phyloP scores from a whole-genome alignment of 1,140 invertebrate genomes.

The Stegodyphus mimosarum region DNA sequence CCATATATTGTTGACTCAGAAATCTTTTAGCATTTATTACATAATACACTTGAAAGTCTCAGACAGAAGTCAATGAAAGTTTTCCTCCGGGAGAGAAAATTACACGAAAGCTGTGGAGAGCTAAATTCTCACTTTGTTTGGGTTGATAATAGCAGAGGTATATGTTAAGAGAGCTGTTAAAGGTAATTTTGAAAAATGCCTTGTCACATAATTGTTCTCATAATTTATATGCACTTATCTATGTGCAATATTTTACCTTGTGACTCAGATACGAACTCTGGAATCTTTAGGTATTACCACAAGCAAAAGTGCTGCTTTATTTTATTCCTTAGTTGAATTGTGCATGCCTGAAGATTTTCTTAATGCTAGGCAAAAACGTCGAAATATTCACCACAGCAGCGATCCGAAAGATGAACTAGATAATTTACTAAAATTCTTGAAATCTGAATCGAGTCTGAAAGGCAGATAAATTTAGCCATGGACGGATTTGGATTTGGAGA shows the following conservation, averaged over 20 bases:
- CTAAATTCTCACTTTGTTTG: constrained; percentile 58
- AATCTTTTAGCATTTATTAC: constrained; percentile 64
- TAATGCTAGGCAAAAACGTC: constrained; percentile 62
- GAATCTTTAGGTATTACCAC: constrained; percentile 64
- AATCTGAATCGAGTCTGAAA: constrained; percentile 7
- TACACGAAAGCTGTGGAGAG: constrained; percentile 53
- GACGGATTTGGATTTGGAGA: not conserved
- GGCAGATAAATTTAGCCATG: not conserved
- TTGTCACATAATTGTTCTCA: not conserved
- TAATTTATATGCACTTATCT: constrained; percentile 42
- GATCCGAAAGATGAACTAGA: constrained; percentile 10
- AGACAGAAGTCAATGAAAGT: constrained; percentile 57
- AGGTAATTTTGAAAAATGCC: constrained; percentile 11
- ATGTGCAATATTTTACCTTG: too few relatives aligned
- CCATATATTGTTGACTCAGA: constrained; percentile 61
- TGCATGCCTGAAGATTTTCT: constrained; percentile 65
- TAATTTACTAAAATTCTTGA: constrained; percentile 20
- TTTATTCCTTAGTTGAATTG: constrained; percentile 66
- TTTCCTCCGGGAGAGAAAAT: constrained; percentile 61
- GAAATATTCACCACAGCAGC: not conserved
- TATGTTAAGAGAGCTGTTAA: constrained; percentile 63
- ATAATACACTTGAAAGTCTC: constrained; percentile 13
- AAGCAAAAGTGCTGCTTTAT: constrained; percentile 64
- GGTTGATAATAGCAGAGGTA: constrained; percentile 45
- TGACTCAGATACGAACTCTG: constrained; percentile 64